Evolutionary conservation across 2,113 vertebrate species (phyloP), one percentile per base, ranked within the genome.

Genomic region (Carassius carassius): DNA sequence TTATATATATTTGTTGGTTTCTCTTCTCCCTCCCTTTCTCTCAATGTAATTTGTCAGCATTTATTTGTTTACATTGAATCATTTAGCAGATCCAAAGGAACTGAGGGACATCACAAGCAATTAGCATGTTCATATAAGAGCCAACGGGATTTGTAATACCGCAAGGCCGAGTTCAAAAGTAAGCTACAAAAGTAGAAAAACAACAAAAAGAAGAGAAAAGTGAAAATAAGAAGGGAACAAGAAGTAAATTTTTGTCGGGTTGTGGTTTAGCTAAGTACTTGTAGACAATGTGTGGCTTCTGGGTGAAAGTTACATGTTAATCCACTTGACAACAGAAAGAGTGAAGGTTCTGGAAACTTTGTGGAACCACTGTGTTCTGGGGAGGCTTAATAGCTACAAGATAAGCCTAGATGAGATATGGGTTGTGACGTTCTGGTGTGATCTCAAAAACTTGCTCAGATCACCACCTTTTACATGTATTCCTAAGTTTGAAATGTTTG

Each of bases 1-100:
- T 88, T 78, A 21, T 84, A 73, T 62, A n/a, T 72, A 88, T 91
- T 91, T 92, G 35, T 44, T 44, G 84, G 89, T 91, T 86, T 62
- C 23, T 21, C 44, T 62, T 79, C 14, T 76, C 41, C 44, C 25
- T 80, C 63, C 16, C 1, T 65, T 29, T 67, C 12, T 5, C 3
- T 76, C 0, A 17, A 29, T 4, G 29, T 89, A 54, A 86, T 29
- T 37, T 51, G 44, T 51, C 44, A 75, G n/a, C 73, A 75, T 75
- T 49, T 75, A 29, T n/a, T n/a, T 29, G 44, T 75, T 60, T 60
- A 5, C 7, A 76, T 87, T 78, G 25, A 60, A 62, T 25, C 29
- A 54, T 21, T 35, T 29, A 17, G 73, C 47, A 54, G 75, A 77
- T 56, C 23, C 25, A 32, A 25, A 14, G 29, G 9, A 77, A 56